Conservation (phyloP, 2,113 vertebrate genomes). For the Gymnarchus niloticus region DNA sequence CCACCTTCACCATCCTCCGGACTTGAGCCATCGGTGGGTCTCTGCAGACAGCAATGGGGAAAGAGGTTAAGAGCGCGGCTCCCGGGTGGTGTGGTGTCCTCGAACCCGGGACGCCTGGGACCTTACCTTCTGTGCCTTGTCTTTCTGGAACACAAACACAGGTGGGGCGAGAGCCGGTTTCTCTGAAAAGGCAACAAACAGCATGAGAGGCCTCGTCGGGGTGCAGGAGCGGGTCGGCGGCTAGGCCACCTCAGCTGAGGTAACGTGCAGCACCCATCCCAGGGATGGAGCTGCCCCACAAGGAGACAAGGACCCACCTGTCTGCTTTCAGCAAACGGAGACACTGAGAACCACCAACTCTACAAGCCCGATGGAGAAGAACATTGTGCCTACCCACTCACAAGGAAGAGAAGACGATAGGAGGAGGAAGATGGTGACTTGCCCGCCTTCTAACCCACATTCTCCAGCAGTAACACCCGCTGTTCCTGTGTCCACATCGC, state of each 20-base stretch:
- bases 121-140: conserved; percentile 97
- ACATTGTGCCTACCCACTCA: too few species aligned
- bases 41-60: conserved; percentile 55
- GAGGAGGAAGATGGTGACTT: too few species aligned
- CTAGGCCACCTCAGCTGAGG: not conserved
- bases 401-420: too few species aligned
- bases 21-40: conserved; percentile 87
- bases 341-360: too few species aligned
- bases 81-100: not conserved
- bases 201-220: not conserved
- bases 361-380: too few species aligned
- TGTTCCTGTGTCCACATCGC: too few species aligned
- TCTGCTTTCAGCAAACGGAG: too few species aligned
- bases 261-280: too few species aligned
- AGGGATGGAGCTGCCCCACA: too few species aligned
- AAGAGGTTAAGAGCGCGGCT: not conserved
- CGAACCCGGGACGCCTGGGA: not conserved
- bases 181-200: conserved; percentile 74
- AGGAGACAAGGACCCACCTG: too few species aligned
- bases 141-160: conserved; percentile 99
- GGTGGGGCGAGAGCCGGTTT: conserved; percentile 96
- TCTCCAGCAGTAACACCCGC: not conserved
- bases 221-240: too few species aligned
- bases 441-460: not conserved
- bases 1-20: conserved; percentile 94